Evolutionary conservation across 2,797 vertebrate species (phyloP), one percentile per base, ranked within the genome.

Genomic region (Cirrhinus mrigala): DNA sequence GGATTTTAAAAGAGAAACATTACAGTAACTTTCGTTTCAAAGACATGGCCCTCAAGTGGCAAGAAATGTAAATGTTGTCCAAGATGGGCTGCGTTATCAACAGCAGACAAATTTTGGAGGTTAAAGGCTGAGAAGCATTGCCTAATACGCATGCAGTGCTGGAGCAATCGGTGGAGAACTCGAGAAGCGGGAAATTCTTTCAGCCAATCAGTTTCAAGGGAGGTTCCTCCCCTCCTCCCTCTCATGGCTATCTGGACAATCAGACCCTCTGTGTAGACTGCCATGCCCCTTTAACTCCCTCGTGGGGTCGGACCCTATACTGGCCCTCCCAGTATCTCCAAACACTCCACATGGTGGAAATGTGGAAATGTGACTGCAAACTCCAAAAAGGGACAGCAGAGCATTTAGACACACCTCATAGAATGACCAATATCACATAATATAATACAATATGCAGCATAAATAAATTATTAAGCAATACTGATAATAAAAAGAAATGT

Each of bases 181-280:
- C 52, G 1, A 89, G 77, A 88, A 71, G 24, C 88, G 56, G 90
- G 87, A 92, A 90, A 83, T 24, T 77, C 44, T 16, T 27, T 86
- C 6, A 85, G 77, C 94, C 93, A 95, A 94, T 94, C 85, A 87
- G 87, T 90, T 84, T 80, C 68, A 88, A 93, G 91, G 92, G 92
- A 93, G 93, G 90, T 87, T 91, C 91, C 87, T 86, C 8, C 3
- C 64, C 66, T 80, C 90, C 88, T 91, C 91, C 89, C 87, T 73
- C 44, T 24, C 18, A 33, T 56, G 52, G 50, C 66, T 78, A n/a
- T 79, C 76, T 58, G 68, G 54, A 85, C 83, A 85, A 81, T 78
- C 40, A 73, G 66, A 46, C 33, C 79, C 22, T 81, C 69, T 84
- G 44, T 79, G 58, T 44, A 22, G 27, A 84, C 44, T 20, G 15